phyloP scores from a whole-genome alignment of 2,797 vertebrate genomes.

The Malacoctenus gilli region DNA sequence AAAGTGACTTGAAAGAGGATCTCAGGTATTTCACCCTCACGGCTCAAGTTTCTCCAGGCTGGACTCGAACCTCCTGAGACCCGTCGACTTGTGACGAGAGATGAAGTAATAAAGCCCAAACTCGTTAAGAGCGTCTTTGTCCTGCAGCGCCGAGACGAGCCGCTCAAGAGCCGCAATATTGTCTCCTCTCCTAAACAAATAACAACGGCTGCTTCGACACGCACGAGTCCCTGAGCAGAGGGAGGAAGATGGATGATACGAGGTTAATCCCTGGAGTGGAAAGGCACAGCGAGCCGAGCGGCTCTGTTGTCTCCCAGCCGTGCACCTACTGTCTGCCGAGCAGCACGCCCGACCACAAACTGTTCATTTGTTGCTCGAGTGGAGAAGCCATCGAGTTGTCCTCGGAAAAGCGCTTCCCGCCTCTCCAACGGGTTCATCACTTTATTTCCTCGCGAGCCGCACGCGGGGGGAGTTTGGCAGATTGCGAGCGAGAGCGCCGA shows the following conservation, averaged over 20 bases:
- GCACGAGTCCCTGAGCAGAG: constrained; percentile 6
- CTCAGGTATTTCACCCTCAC: no score
- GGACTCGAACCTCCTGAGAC: no score
- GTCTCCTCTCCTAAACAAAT: constrained; percentile 15
- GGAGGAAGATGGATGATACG: constrained; percentile 27
- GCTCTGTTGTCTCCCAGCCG: constrained; percentile 8
- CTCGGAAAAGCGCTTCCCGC: constrained; percentile 26
- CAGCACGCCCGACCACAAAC: constrained; percentile 20
- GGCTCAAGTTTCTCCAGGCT: no score
- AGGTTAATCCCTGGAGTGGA: constrained; percentile 16
- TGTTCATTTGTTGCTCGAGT: constrained; percentile 41
- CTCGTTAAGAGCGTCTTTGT: not conserved
- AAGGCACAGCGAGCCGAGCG: constrained; percentile 10
- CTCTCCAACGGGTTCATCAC: not conserved
- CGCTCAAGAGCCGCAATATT: constrained; percentile 1
- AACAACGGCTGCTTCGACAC: constrained; percentile 10
- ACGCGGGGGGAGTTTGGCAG: constrained; percentile 49
- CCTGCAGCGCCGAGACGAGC: not conserved
- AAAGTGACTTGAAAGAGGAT: no score
- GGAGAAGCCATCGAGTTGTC: constrained; percentile 13
- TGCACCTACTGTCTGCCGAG: constrained; percentile 17
- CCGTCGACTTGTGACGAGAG: no score
- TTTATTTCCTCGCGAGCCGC: constrained; percentile 4
- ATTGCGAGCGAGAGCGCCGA: constrained; percentile 36
- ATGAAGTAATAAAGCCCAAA: constrained; percentile 4